Conservation (phyloP, 2,797 vertebrate genomes). For the Spinus pinus region DNA sequence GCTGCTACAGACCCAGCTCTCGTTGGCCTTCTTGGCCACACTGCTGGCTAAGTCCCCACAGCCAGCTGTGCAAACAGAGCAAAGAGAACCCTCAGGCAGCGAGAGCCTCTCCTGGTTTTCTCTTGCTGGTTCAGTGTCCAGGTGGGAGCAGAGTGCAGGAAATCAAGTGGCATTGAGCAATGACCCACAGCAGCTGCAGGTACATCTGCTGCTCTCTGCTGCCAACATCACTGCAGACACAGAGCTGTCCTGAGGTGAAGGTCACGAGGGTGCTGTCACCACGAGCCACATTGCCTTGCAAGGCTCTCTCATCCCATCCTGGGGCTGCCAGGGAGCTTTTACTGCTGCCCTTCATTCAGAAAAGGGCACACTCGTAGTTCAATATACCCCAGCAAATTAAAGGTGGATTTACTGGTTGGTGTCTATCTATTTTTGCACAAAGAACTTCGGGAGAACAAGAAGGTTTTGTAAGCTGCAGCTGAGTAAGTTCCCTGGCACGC, state of each 20-base stretch:
- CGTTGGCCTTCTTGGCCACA: background rate
- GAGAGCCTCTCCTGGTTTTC: accelerated
- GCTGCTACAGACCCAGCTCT: background rate
- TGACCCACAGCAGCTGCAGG: background rate
- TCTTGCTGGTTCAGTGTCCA: background rate
- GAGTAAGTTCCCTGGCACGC: constrained; percentile 29
- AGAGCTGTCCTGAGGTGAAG: constrained; percentile 2
- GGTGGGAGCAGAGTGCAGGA: background rate
- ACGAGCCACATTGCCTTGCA: background rate
- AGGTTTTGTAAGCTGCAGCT: constrained; percentile 39
- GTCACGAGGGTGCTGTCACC: background rate
- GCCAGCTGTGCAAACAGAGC: background rate
- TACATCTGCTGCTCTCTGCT: background rate
- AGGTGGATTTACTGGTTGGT: constrained; percentile 48
- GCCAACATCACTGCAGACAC: background rate
- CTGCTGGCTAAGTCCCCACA: background rate
- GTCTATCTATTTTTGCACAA: constrained; percentile 47
- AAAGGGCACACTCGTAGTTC: constrained; percentile 1
- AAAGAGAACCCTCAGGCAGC: background rate
- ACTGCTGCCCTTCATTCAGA: background rate
- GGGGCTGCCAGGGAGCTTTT: background rate
- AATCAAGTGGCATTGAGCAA: background rate
- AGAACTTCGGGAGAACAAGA: constrained; percentile 30
- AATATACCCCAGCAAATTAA: constrained; percentile 36
- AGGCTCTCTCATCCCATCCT: background rate